These are phyloP conservation scores for Tetrao urogallus DNA, from an alignment of 2,113 vertebrate genomes.

Conservation along the genomic window DNA sequence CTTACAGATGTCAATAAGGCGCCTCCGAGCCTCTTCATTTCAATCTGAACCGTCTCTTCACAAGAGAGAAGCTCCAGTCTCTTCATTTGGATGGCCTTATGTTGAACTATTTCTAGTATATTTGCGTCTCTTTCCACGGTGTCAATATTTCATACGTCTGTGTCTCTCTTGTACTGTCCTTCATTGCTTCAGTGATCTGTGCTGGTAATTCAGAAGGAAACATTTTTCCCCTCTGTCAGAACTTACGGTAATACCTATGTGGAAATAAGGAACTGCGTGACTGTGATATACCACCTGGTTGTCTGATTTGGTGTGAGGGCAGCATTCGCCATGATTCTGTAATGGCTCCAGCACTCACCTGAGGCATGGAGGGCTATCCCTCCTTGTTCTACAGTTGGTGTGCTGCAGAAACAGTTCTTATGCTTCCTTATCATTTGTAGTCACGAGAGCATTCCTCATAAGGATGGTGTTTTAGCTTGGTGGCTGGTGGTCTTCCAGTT, in stretches of 20 bases:
- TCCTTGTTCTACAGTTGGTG: neutral
- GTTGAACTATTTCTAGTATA: neutral
- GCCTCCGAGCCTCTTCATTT: neutral
- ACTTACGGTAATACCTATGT: neutral
- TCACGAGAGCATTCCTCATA: neutral
- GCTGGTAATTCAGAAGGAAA: conserved; percentile 1
- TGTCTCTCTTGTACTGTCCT: neutral
- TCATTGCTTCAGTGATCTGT: neutral
- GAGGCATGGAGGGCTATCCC: neutral
- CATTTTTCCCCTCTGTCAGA: neutral
- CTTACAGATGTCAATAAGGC: neutral
- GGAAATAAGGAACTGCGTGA: neutral
- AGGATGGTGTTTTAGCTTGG: neutral
- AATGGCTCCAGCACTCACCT: neutral
- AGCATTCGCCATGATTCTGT: neutral
- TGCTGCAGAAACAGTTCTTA: neutral
- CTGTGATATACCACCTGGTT: neutral
- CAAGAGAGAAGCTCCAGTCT: too few species aligned
- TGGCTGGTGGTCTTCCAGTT: neutral
- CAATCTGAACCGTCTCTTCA: neutral
- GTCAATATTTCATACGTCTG: neutral
- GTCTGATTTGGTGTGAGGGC: neutral
- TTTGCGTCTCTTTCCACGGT: neutral
- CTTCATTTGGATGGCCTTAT: neutral
- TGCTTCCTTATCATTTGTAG: neutral